These are phyloP conservation scores for Catharus fuscescens DNA, from an alignment of 2,113 vertebrate species.

Conservation along the genomic window DNA sequence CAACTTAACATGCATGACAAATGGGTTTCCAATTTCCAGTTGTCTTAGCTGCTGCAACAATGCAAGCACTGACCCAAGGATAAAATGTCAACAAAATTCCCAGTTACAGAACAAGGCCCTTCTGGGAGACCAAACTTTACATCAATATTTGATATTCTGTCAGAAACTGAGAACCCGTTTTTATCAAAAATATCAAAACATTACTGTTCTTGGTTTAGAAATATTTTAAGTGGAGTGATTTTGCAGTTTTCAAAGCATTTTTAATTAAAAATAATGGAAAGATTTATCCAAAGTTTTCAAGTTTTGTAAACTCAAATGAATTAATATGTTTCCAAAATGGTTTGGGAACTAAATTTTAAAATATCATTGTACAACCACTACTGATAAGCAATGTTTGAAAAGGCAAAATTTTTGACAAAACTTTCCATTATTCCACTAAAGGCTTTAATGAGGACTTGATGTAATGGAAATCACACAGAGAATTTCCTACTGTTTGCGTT, in stretches of 20 bases:
- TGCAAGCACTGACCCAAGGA: neutral
- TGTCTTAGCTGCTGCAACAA: slow-evolving; percentile 17
- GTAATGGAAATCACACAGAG: neutral
- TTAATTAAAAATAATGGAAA: neutral
- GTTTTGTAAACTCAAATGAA: neutral
- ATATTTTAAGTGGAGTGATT: neutral
- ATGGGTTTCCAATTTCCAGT: slow-evolving; percentile 36
- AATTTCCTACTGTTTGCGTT: neutral
- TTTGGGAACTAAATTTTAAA: neutral
- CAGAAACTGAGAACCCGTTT: neutral
- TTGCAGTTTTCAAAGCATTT: neutral
- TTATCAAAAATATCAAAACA: neutral
- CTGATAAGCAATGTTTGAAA: neutral
- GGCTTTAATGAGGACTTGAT: neutral
- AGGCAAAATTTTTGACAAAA: neutral
- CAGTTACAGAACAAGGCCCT: neutral
- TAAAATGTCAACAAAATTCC: slow-evolving; percentile 14
- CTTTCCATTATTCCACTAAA: neutral
- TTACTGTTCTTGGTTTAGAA: neutral
- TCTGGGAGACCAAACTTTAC: neutral
- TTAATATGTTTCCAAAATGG: neutral
- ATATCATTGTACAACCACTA: neutral
- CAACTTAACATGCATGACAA: slow-evolving; percentile 10
- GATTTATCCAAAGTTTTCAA: neutral
- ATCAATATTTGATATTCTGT: neutral